Conservation (phyloP, 2,888 invertebrate species). For the Drosophila acutilabella region DNA sequence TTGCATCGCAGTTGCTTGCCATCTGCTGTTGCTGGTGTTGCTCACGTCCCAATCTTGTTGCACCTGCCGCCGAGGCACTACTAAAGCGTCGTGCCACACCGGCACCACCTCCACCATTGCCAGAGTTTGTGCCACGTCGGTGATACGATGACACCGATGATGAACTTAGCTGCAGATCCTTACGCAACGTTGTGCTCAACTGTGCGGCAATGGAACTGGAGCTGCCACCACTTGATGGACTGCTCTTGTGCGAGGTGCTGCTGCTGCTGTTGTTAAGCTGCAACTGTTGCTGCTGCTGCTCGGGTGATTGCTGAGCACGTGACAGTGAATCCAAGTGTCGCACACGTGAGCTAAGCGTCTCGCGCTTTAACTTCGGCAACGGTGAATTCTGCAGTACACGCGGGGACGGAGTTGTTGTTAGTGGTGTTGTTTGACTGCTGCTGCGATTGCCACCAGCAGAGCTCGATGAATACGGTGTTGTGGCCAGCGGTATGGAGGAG, state of each 20-base stretch:
- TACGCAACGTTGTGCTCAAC: slow-evolving; percentile 78
- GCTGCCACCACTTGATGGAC: slow-evolving; percentile 35
- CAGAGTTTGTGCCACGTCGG: slow-evolving; percentile 28
- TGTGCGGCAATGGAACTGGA: slow-evolving; percentile 75
- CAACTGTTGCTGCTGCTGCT: slow-evolving; percentile 43
- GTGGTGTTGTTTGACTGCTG: slow-evolving; percentile 56
- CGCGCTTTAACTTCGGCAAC: slow-evolving; percentile 85
- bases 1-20: slow-evolving; percentile 36
- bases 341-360: slow-evolving; percentile 86
- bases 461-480: slow-evolving; percentile 80
- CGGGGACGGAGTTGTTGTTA: slow-evolving; percentile 81
- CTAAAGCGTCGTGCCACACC: slow-evolving; percentile 77
- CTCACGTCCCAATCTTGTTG: slow-evolving; percentile 54
- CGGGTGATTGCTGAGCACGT: slow-evolving; percentile 81
- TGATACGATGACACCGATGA: slow-evolving; percentile 53
- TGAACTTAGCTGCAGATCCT: slow-evolving; percentile 77
- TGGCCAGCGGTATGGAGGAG: slow-evolving; percentile 84
- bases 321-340: slow-evolving; percentile 86
- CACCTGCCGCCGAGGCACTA: slow-evolving; percentile 74
- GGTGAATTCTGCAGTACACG: slow-evolving; percentile 83
- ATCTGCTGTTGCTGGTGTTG: slow-evolving; percentile 19
- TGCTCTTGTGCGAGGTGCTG: slow-evolving; percentile 36
- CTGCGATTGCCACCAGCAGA: slow-evolving; percentile 63
- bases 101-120: slow-evolving; percentile 2
- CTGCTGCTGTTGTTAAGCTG: slow-evolving; percentile 61